Evolutionary conservation across 2,888 invertebrate species (phyloP).

Genomic region (Drosophila aldrichi): DNA sequence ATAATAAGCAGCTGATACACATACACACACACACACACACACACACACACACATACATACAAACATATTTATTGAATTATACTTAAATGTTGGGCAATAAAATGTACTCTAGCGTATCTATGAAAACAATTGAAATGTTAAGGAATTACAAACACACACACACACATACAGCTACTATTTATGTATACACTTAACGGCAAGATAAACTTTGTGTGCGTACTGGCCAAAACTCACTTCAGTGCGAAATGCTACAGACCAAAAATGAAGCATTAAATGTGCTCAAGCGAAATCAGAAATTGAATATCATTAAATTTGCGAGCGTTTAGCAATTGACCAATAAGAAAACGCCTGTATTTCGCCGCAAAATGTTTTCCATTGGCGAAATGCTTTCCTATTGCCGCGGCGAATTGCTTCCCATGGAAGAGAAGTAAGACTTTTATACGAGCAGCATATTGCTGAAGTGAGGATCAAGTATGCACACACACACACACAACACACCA

Average conservation of each 20-base stretch:
- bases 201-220: constrained; percentile 8
- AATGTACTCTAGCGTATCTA: constrained; percentile 64
- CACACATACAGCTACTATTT: constrained; percentile 21
- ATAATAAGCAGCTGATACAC: constrained; percentile 29
- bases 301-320: constrained; percentile 3
- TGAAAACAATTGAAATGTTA: constrained; percentile 55
- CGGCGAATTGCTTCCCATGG: constrained; percentile 12
- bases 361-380: constrained; percentile 1
- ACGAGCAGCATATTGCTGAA: constrained; percentile 1
- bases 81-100: constrained; percentile 78
- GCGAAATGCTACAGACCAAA: constrained; percentile 21
- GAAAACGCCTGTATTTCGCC: neutral
- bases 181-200: constrained; percentile 8
- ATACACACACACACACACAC: constrained; percentile 2
- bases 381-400: constrained; percentile 11
- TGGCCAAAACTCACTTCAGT: neutral
- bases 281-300: neutral
- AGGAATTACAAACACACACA: constrained; percentile 18
- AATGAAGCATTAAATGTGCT: constrained; percentile 1
- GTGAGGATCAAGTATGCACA: constrained; percentile 22
- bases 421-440: constrained; percentile 17
- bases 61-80: constrained; percentile 43
- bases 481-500: constrained; percentile 5
- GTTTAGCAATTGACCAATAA: constrained; percentile 4
- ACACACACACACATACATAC: constrained; percentile 18